Evolutionary conservation across 2,797 vertebrate genomes (phyloP).

Genomic region (Apodemus agrarius): DNA sequence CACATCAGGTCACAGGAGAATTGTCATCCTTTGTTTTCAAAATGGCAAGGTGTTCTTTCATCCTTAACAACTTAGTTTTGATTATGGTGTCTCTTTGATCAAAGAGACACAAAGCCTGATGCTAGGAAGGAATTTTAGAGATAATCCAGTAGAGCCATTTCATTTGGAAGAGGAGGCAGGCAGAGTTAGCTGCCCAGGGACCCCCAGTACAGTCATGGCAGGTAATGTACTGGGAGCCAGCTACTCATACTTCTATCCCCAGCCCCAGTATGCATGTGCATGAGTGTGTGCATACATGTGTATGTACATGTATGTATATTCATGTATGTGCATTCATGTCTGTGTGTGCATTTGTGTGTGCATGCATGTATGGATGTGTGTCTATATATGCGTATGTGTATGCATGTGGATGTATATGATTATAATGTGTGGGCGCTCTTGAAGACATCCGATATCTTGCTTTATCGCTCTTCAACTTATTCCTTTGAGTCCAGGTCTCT

Average conservation of each 20-base stretch:
- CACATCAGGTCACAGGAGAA: background rate
- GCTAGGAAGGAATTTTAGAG: background rate
- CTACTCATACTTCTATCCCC: background rate
- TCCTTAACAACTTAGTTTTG: slow-evolving; percentile 17
- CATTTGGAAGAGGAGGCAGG: background rate
- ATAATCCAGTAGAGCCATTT: background rate
- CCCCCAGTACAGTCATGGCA: background rate
- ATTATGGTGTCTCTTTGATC: background rate
- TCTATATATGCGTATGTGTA: background rate
- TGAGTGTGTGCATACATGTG: background rate
- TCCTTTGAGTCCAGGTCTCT: background rate
- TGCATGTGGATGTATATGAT: no score
- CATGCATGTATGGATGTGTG: background rate
- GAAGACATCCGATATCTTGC: background rate
- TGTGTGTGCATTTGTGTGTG: background rate
- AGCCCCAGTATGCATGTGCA: background rate
- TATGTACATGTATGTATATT: background rate
- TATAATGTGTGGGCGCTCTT: background rate
- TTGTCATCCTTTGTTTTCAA: slow-evolving; percentile 27
- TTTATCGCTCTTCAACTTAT: background rate
- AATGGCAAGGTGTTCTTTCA: slow-evolving; percentile 9
- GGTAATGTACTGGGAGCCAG: background rate
- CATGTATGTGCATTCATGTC: background rate
- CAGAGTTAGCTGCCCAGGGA: background rate
- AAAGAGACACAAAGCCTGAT: background rate